A percentile compares a stretch with the other conserved stretches of the same genome.
Evolutionary conservation across 1,140 invertebrate species (phyloP).

Genomic region (Scaptodrosophila lebanonensis): DNA sequence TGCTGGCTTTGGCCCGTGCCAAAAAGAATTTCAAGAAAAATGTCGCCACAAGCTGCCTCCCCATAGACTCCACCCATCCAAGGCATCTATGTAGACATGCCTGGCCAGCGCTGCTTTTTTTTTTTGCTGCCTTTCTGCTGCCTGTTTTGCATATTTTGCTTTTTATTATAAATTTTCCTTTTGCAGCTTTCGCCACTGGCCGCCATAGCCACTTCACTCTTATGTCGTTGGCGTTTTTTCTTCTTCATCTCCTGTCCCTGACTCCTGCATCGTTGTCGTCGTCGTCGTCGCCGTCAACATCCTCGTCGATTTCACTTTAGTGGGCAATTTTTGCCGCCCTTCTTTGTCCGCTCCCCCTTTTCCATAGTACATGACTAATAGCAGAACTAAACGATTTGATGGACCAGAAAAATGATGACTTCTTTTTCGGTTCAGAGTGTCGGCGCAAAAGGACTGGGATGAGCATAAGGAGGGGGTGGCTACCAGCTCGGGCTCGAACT

Average conservation of each 20-base stretch:
- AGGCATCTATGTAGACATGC: not conserved
- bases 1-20: conserved; percentile 31
- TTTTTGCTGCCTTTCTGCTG: conserved; percentile 21
- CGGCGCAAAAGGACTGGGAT: not conserved
- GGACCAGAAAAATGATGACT: conserved; percentile 77
- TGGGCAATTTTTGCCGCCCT: conserved; percentile 7
- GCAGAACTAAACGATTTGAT: conserved; percentile 77
- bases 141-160: conserved; percentile 65
- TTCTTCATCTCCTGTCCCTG: too few relatives aligned
- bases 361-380: conserved; percentile 65
- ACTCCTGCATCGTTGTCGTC: too few relatives aligned
- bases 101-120: not conserved
- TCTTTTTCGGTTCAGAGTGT: conserved; percentile 40
- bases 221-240: too few relatives aligned
- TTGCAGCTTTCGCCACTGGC: conserved; percentile 8
- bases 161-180: conserved; percentile 66
- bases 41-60: conserved; percentile 48
- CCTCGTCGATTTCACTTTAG: conserved; percentile 48
- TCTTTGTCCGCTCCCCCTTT: not conserved
- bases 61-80: not conserved
- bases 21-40: conserved; percentile 46
- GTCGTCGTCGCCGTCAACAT: too few relatives aligned
- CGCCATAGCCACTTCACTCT: conserved; percentile 55
- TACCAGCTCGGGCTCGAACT: too few relatives aligned
- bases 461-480: conserved; percentile 8